phyloP scores from a whole-genome alignment of 1,140 invertebrate species.

The Holcopasites calliopsidis region DNA sequence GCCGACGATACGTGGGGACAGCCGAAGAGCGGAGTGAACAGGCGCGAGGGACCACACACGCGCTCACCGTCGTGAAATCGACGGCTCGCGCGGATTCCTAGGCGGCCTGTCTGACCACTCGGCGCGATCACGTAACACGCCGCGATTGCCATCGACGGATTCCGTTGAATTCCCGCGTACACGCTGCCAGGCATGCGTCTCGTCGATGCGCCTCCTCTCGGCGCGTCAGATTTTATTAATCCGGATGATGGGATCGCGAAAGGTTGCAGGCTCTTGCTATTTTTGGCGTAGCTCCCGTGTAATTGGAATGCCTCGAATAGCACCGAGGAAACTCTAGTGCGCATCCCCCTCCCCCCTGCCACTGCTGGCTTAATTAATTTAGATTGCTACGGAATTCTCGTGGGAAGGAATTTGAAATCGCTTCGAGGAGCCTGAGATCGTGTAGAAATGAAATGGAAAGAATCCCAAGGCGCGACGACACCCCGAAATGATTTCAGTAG shows the following conservation, averaged over 20 bases:
- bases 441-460: neutral
- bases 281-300: constrained; percentile 22
- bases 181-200: neutral
- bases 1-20: no score
- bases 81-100: constrained; percentile 37
- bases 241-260: neutral
- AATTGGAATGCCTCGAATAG: constrained; percentile 14
- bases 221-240: constrained; percentile 36
- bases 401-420: constrained; percentile 20
- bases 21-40: no score
- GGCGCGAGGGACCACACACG: constrained; percentile 52
- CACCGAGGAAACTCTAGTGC: neutral
- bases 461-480: constrained; percentile 6
- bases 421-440: neutral
- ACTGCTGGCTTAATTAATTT: constrained; percentile 7
- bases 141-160: constrained; percentile 49
- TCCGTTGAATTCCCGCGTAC: constrained; percentile 39
- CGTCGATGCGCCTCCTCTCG: neutral
- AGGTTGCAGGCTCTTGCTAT: constrained; percentile 1
- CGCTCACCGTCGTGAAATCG: constrained; percentile 31
- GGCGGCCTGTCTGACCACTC: constrained; percentile 6
- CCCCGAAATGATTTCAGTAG: neutral
- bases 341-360: neutral
- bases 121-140: constrained; percentile 42
- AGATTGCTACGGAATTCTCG: neutral